These are phyloP conservation scores for Acromyrmex heyeri DNA, from an alignment of 1,140 invertebrate species.

Conservation along the genomic window DNA sequence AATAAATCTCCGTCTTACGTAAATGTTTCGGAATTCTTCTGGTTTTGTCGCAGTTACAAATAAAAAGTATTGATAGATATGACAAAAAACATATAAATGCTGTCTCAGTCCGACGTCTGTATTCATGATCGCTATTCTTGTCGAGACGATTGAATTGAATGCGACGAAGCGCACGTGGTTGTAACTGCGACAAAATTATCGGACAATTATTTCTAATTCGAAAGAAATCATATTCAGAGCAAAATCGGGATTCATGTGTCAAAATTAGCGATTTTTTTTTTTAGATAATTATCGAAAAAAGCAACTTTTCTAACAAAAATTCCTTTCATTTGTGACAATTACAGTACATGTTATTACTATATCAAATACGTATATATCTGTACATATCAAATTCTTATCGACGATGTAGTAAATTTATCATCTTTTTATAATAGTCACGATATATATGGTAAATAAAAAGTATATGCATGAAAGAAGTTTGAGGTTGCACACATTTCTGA, in stretches of 20 bases:
- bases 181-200: constrained; percentile 2
- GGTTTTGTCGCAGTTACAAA: neutral
- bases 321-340: neutral
- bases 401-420: neutral
- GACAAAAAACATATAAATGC: neutral
- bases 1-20: neutral
- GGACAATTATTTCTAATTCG: constrained; percentile 16
- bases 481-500: neutral
- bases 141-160: neutral
- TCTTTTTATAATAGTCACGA: neutral
- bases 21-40: constrained; percentile 7
- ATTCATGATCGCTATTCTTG: neutral
- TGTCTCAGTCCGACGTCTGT: neutral
- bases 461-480: neutral
- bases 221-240: neutral
- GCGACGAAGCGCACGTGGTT: neutral
- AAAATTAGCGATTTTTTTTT: constrained; percentile 11
- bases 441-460: neutral
- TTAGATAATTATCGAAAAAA: neutral
- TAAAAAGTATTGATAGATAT: neutral
- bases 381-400: neutral
- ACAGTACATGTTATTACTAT: too few species aligned
- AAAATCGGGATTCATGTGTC: neutral
- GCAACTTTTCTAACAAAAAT: neutral
- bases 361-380: too few species aligned